These are phyloP conservation scores for Himalopsyche tibetana DNA, from an alignment of 2,888 invertebrate species.

Conservation along the genomic window DNA sequence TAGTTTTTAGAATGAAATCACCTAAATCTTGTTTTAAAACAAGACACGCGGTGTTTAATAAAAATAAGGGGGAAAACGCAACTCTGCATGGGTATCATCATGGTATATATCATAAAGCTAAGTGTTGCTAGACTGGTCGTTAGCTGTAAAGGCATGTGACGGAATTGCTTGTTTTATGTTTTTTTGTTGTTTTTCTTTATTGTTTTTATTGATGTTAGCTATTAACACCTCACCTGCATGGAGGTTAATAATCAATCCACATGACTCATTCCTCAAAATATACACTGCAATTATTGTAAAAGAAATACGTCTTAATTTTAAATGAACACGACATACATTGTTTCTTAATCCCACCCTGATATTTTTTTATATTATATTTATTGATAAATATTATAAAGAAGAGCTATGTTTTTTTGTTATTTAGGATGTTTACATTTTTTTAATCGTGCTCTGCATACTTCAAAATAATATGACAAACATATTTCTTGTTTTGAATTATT, in stretches of 20 bases:
- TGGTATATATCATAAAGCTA: neutral
- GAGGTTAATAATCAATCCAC: constrained; percentile 38
- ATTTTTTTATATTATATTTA: too few relatives aligned
- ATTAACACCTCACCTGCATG: constrained; percentile 29
- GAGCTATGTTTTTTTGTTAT: too few relatives aligned
- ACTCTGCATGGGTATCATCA: constrained; percentile 22
- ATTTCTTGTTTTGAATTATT: too few relatives aligned
- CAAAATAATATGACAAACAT: too few relatives aligned
- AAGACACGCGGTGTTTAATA: neutral
- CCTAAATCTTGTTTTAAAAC: neutral
- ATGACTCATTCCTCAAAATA: constrained; percentile 38
- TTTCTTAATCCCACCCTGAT: too few relatives aligned
- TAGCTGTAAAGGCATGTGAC: constrained; percentile 32
- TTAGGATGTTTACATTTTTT: too few relatives aligned
- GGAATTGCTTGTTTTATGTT: constrained; percentile 1
- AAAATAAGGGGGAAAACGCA: neutral
- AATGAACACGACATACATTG: neutral
- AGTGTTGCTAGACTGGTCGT: constrained; percentile 28
- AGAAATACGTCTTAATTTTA: neutral
- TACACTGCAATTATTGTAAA: constrained; percentile 36
- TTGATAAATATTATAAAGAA: too few relatives aligned
- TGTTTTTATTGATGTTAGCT: constrained; percentile 27
- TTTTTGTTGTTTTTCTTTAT: neutral
- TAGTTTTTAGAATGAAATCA: neutral
- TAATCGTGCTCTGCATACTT: too few relatives aligned